phyloP scores from a whole-genome alignment of 2,113 vertebrate species.

The Microtus oregoni region DNA sequence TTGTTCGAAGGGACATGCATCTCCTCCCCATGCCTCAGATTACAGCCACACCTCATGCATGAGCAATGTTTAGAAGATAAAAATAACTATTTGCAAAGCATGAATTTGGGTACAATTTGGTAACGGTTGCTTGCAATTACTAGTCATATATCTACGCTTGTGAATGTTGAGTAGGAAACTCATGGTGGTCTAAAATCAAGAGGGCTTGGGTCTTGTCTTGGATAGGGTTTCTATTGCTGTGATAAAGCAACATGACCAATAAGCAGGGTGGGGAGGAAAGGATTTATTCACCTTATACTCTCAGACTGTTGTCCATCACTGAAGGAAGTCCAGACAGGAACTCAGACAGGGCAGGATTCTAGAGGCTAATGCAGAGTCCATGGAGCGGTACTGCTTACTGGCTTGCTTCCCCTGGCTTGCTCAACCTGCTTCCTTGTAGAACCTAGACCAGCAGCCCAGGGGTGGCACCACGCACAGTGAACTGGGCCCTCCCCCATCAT shows the following conservation, averaged over 20 bases:
- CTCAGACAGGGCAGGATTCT: neutral
- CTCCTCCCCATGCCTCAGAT: neutral
- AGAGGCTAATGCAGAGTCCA: neutral
- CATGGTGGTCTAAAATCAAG: neutral
- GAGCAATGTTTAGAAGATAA: conserved; percentile 28
- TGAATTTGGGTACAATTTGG: neutral
- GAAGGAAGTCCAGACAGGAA: neutral
- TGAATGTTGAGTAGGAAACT: neutral
- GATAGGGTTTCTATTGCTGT: neutral
- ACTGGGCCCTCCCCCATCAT: neutral
- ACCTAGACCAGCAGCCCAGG: neutral
- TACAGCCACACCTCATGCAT: neutral
- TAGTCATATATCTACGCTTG: neutral
- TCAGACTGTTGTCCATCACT: neutral
- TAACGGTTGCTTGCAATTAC: neutral
- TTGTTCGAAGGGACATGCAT: neutral
- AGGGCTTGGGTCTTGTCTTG: neutral
- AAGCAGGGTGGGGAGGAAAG: neutral
- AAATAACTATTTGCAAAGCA: neutral
- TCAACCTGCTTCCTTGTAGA: neutral
- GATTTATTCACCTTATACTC: neutral
- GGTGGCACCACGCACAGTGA: neutral
- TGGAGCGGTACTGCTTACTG: neutral
- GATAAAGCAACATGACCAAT: neutral
- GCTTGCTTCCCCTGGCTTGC: neutral